Conservation (phyloP, 2,888 invertebrate species). For the Nemoura dubitans region DNA sequence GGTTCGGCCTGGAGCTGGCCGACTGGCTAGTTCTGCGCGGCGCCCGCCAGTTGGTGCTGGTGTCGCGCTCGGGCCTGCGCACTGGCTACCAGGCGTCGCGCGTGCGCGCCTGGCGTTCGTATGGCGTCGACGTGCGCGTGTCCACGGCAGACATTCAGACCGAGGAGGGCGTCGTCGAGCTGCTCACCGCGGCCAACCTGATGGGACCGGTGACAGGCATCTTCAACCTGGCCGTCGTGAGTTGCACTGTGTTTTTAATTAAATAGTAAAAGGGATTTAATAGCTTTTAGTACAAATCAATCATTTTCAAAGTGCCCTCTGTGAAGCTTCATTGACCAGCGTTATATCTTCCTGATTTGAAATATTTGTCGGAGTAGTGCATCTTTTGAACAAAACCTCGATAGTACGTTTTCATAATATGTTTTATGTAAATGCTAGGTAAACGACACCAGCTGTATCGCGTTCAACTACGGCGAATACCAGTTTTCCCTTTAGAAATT, state of each 20-base stretch:
- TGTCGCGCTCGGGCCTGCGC: conserved; percentile 65
- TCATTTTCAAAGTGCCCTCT: no score
- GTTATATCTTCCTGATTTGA: no score
- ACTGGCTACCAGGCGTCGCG: conserved; percentile 68
- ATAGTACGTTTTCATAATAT: no score
- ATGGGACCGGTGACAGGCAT: conserved; percentile 82
- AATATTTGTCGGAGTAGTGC: no score
- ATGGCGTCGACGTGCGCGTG: conserved; percentile 74
- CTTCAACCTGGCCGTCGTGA: conserved; percentile 87
- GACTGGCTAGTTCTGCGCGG: conserved; percentile 88
- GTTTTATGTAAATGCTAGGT: no score
- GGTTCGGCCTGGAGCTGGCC: conserved; percentile 88
- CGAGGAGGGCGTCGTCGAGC: conserved; percentile 71
- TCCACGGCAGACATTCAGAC: conserved; percentile 76
- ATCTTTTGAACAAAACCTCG: no score
- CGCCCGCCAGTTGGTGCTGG: conserved; percentile 65
- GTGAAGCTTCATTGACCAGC: no score
- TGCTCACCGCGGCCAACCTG: conserved; percentile 71
- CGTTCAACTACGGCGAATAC: no score
- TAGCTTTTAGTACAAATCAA: no score
- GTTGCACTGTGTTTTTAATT: conserved; percentile 45
- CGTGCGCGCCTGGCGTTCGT: conserved; percentile 70
- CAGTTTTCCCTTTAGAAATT: no score
- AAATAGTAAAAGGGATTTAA: no score
- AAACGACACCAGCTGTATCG: no score